phyloP scores from a whole-genome alignment of 2,888 invertebrate genomes.

The Clanis bilineata region DNA sequence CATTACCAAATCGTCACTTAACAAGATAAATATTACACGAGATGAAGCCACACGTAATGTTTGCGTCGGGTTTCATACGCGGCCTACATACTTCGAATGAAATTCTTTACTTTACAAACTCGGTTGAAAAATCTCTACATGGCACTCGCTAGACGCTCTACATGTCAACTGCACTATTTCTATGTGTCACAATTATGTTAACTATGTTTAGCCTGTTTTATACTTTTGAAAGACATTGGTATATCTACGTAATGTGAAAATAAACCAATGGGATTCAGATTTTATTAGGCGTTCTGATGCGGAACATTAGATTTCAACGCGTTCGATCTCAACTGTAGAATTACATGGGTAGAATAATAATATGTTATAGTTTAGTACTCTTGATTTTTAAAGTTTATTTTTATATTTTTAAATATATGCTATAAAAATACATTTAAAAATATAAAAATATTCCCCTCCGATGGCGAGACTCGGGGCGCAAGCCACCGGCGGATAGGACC shows the following conservation, averaged over 20 bases:
- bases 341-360: too few relatives aligned
- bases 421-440: too few relatives aligned
- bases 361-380: too few relatives aligned
- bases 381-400: too few relatives aligned
- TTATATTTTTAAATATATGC: too few relatives aligned
- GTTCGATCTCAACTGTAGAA: not conserved
- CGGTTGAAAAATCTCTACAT: not conserved
- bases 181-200: not conserved
- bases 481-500: too few relatives aligned
- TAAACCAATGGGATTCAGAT: not conserved
- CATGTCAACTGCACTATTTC: not conserved
- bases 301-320: not conserved
- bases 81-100: conserved; percentile 12
- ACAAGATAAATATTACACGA: conserved; percentile 11
- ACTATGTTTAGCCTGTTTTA: not conserved
- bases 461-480: too few relatives aligned
- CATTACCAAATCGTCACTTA: conserved; percentile 3
- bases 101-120: conserved; percentile 4
- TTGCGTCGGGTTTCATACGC: conserved; percentile 3
- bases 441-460: too few relatives aligned
- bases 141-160: not conserved
- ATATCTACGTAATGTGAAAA: not conserved
- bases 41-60: conserved; percentile 11
- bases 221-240: not conserved
- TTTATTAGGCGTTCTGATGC: too few relatives aligned